Base-by-base conservation (phyloP, 2,888 invertebrate species). In the Trilocha varians region DNA sequence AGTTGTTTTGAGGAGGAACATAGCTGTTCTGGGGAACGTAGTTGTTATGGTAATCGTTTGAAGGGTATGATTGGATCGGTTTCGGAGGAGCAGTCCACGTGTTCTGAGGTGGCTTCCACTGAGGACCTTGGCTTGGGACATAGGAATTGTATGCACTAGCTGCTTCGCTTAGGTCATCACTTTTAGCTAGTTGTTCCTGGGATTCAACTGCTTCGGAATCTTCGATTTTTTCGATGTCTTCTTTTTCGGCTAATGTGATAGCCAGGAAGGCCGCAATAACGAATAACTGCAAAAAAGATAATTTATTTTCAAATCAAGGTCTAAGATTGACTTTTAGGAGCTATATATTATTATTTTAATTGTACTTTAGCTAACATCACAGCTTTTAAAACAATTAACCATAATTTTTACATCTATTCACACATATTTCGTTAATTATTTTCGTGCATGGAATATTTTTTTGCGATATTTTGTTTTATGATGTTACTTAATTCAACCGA, bases 261-360 rank as follows among this genome's bases (percentile, higher is more conserved):
- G 80, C 80, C 64, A 82, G 55, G 42, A 75, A 49, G 54, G 70
- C 65, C 38, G 69, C 48, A 44, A 79, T 57, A 52, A 73, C 47
- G 42, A 59, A 65, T 35, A 78, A 45, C 84, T 84, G 75, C 34
- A 58, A 60, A 53, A 49, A 49, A 53, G 25, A 25, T 2, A 25
- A 2, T 25, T 25, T 5, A 18, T 25, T 25, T n/a, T n/a, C n/a
- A 11, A 25, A 25, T 25, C 8, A 25, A 3, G 25, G 2, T 4
- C 25, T 25, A 25, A 9, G 8, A 9, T n/a, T n/a, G n/a, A n/a
- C n/a, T n/a, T n/a, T n/a, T n/a, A n/a, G n/a, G n/a, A n/a, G n/a
- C n/a, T n/a, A n/a, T n/a, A n/a, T n/a, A n/a, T n/a, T n/a, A n/a
- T n/a, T n/a, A n/a, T n/a, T n/a, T n/a, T n/a, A n/a, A n/a, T n/a